Evolutionary conservation across 2,888 invertebrate species (phyloP).

Genomic region (Opisthograptis luteolata): DNA sequence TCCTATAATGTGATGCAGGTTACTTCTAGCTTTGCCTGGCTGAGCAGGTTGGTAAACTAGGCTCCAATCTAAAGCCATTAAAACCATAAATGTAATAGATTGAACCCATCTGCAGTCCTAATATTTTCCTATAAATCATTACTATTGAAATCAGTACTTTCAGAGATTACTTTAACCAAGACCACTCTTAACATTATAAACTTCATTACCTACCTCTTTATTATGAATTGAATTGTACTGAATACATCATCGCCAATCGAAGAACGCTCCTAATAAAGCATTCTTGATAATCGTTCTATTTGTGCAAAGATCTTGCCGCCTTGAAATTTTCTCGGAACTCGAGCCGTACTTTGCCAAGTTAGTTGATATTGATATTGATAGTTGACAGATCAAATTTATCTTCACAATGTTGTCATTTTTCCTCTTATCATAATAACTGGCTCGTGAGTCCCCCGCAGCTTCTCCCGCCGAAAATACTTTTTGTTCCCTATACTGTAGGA

Average conservation of each 20-base stretch:
- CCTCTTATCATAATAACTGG: too few relatives aligned
- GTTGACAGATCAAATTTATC: slow-evolving; percentile 15
- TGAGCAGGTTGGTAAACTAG: too few relatives aligned
- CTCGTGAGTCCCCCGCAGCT: too few relatives aligned
- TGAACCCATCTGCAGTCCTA: too few relatives aligned
- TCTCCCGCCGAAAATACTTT: too few relatives aligned
- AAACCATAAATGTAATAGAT: too few relatives aligned
- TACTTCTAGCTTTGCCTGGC: slow-evolving; percentile 4
- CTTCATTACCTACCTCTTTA: too few relatives aligned
- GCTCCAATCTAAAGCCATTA: too few relatives aligned
- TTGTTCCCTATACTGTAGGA: too few relatives aligned
- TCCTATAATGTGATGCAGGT: slow-evolving; percentile 21
- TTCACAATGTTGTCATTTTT: background rate
- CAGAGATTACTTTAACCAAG: background rate
- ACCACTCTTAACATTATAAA: background rate
- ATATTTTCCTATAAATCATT: too few relatives aligned
- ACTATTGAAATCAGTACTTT: too few relatives aligned
- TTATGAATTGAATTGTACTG: background rate
- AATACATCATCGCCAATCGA: background rate
- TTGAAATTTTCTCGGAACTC: slow-evolving; percentile 20
- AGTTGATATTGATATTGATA: too few relatives aligned
- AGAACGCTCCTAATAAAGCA: slow-evolving; percentile 6
- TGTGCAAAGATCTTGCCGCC: slow-evolving; percentile 16
- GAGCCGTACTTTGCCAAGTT: slow-evolving; percentile 5
- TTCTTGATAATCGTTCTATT: slow-evolving; percentile 20